Evolutionary conservation across 2,888 invertebrate genomes (phyloP).

Genomic region (Resseliella maxima): DNA sequence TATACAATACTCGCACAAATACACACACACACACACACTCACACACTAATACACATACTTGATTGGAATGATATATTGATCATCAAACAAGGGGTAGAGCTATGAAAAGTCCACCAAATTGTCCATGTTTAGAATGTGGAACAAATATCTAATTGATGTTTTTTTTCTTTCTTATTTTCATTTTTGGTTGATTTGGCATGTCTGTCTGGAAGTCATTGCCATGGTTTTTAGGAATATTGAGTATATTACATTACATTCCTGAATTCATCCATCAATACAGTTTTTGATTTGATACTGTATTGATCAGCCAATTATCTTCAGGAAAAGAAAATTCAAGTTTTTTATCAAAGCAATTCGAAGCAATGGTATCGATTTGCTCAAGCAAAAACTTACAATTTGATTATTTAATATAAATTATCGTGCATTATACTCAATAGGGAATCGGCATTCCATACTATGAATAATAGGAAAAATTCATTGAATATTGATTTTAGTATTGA

Average conservation of each 20-base stretch:
- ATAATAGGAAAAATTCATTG: no score
- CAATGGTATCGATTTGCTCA: neutral
- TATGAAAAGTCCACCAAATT: neutral
- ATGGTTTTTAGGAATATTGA: no score
- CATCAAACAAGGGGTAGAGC: neutral
- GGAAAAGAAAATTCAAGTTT: neutral
- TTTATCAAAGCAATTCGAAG: neutral
- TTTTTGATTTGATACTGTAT: neutral
- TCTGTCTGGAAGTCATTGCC: neutral
- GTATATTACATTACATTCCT: no score
- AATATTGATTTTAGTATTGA: no score
- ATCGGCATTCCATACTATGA: no score
- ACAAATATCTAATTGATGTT: no score
- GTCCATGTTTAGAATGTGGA: no score
- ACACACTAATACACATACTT: no score
- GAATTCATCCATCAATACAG: slow-evolving; percentile 41
- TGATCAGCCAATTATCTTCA: neutral
- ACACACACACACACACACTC: no score
- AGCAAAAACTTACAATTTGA: slow-evolving; percentile 6
- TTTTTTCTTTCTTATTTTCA: neutral
- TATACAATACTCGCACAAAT: no score
- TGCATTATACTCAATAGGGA: no score
- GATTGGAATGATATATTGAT: no score
- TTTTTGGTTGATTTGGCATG: neutral
- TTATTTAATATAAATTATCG: neutral